phyloP scores from a whole-genome alignment of 2,113 vertebrate species.

The Terrapene triunguis region DNA sequence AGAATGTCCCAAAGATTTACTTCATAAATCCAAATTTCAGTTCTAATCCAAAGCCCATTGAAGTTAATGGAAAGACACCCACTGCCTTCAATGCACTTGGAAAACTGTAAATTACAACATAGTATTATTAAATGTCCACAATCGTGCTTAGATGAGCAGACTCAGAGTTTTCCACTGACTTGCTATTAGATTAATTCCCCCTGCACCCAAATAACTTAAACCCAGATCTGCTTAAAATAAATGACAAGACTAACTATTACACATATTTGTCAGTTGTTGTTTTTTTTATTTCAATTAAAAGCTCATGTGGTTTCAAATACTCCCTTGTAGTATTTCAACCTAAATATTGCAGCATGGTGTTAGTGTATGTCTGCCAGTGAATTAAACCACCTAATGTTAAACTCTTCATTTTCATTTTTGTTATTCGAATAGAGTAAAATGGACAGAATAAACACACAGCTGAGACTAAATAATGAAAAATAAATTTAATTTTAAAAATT shows the following conservation, averaged over 20 bases:
- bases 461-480: background rate
- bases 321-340: background rate
- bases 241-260: background rate
- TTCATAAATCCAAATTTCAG: slow-evolving; percentile 14
- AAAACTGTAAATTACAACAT: background rate
- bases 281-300: background rate
- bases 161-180: background rate
- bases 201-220: background rate
- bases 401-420: background rate
- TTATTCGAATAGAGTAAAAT: background rate
- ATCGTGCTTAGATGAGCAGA: background rate
- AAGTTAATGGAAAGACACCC: background rate
- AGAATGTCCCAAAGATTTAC: slow-evolving; percentile 33
- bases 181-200: background rate
- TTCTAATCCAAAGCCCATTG: background rate
- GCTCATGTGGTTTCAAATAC: background rate
- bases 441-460: background rate
- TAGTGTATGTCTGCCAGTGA: background rate
- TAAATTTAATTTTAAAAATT: background rate
- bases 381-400: background rate
- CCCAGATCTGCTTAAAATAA: background rate
- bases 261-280: background rate
- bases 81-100: background rate
- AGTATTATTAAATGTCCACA: background rate
- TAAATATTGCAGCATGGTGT: background rate